A percentile compares a stretch with the other conserved stretches of the same genome.
Evolutionary conservation across 1,140 invertebrate genomes (phyloP).

Genomic region (Pinna nobilis): DNA sequence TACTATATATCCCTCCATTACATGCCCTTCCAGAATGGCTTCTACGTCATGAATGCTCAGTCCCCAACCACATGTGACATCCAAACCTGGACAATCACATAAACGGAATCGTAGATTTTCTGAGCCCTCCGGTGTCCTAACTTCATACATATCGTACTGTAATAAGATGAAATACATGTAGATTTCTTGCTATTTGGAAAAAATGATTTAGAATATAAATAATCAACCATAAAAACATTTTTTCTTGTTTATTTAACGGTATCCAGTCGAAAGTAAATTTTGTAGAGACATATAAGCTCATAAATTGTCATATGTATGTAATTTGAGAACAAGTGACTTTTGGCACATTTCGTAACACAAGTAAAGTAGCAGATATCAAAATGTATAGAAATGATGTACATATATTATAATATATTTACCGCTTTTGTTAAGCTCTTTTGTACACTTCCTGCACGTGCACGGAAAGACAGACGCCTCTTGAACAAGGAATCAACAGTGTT

Average conservation of each 20-base stretch:
- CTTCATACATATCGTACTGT: slow-evolving; percentile 18
- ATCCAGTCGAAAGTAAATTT: too few species aligned
- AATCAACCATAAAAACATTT: too few species aligned
- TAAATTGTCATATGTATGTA: neutral
- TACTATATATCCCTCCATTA: slow-evolving; percentile 29
- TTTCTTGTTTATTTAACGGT: too few species aligned
- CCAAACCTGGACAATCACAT: slow-evolving; percentile 43
- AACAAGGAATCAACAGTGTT: slow-evolving; percentile 48
- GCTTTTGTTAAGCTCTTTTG: slow-evolving; percentile 41
- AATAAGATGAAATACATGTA: neutral
- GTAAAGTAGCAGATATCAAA: neutral
- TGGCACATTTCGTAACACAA: too few species aligned
- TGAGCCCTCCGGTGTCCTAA: neutral
- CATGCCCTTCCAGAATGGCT: slow-evolving; percentile 44
- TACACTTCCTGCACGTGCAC: slow-evolving; percentile 33
- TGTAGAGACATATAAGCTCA: neutral
- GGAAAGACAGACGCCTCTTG: slow-evolving; percentile 22
- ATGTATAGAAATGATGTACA: neutral
- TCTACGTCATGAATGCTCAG: slow-evolving; percentile 22
- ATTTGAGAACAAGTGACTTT: neutral
- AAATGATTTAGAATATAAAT: neutral
- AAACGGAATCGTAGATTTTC: slow-evolving; percentile 24
- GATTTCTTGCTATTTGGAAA: neutral
- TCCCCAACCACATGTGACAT: slow-evolving; percentile 30
- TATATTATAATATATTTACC: slow-evolving; percentile 25